Conservation (phyloP, 2,113 vertebrate species). For the Ammodytes dubius region DNA sequence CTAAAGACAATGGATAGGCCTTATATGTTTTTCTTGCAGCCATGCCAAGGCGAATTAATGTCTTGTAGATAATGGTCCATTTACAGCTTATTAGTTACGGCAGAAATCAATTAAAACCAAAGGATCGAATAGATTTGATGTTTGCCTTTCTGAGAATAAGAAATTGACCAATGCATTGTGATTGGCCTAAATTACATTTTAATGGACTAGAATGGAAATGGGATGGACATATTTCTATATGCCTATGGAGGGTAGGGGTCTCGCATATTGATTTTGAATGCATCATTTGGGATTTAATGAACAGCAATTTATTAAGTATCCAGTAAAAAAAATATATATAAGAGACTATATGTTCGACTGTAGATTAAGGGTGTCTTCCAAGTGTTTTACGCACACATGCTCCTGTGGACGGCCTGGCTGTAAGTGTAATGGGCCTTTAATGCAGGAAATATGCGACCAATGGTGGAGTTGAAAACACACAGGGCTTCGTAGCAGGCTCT, state of each 20-base stretch:
- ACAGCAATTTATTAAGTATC: background rate
- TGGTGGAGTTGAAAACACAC: background rate
- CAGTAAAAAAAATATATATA: background rate
- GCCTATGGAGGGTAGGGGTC: background rate
- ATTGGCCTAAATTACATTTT: slow-evolving; percentile 35
- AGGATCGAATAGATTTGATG: slow-evolving; percentile 3
- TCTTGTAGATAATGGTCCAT: background rate
- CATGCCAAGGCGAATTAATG: background rate
- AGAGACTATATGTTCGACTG: background rate
- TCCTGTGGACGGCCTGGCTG: background rate
- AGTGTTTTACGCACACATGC: slow-evolving; percentile 10
- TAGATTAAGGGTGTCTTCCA: background rate
- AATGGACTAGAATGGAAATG: slow-evolving; percentile 19
- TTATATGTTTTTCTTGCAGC: background rate
- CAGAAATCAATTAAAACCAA: slow-evolving; percentile 4
- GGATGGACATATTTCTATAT: slow-evolving; percentile 2
- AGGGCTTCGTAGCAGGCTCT: background rate
- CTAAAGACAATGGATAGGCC: background rate
- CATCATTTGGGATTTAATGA: slow-evolving; percentile 25
- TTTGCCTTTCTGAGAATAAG: background rate
- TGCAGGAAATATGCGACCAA: background rate
- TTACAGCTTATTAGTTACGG: background rate
- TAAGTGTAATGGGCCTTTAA: background rate
- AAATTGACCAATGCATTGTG: slow-evolving; percentile 17
- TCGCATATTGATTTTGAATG: slow-evolving; percentile 29